These are phyloP conservation scores for Parotocinclus haroldoi DNA, from an alignment of 2,797 vertebrate species.

Conservation along the genomic window DNA sequence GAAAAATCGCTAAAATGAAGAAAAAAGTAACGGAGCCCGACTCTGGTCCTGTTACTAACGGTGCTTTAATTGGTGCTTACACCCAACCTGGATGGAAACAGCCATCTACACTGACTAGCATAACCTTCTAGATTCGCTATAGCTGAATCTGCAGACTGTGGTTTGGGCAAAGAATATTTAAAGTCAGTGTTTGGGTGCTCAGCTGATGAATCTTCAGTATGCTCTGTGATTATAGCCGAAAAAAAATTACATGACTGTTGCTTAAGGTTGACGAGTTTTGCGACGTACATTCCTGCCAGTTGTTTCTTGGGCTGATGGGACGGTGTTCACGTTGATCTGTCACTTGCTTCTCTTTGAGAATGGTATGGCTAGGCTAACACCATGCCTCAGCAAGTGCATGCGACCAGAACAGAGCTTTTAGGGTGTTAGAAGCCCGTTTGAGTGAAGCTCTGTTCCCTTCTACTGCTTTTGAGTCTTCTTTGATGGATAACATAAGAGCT, in stretches of 20 bases:
- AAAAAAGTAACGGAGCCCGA: conserved; percentile 7
- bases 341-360: too few species aligned
- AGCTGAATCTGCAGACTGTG: conserved; percentile 4
- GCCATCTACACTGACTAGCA: conserved; percentile 49
- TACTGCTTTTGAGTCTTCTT: too few species aligned
- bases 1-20: conserved; percentile 3
- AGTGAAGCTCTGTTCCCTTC: too few species aligned
- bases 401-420: too few species aligned
- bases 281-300: neutral
- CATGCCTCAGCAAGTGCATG: too few species aligned
- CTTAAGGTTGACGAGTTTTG: neutral
- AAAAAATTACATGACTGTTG: neutral
- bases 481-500: too few species aligned
- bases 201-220: neutral
- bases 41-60: conserved; percentile 69
- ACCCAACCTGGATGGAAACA: conserved; percentile 46
- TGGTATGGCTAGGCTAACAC: too few species aligned
- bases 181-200: conserved; percentile 8
- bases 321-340: too few species aligned
- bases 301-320: too few species aligned
- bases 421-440: too few species aligned
- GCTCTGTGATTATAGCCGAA: neutral
- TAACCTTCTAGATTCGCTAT: neutral
- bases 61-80: conserved; percentile 78
- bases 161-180: conserved; percentile 1